A percentile compares a stretch with the other conserved stretches of the same genome.
These are phyloP conservation scores for Pediacus dermestoides DNA, from an alignment of 2,888 invertebrate species.

Conservation along the genomic window DNA sequence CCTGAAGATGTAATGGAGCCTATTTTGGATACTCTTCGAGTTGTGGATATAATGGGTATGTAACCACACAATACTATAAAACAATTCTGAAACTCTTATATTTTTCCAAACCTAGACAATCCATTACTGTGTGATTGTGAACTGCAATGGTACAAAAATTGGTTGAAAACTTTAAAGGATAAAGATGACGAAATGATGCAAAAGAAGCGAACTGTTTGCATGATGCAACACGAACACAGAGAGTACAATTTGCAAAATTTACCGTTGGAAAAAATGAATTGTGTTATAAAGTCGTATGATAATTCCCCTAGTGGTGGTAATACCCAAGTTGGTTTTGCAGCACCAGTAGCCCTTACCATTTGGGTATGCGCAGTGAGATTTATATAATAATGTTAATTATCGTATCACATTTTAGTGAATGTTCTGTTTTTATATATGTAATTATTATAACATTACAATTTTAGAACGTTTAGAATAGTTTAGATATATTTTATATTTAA, in stretches of 20 bases:
- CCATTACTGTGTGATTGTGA: conserved; percentile 85
- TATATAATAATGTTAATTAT: conserved; percentile 28
- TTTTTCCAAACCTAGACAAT: conserved; percentile 63
- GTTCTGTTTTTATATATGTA: conserved; percentile 17
- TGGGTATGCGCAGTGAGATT: conserved; percentile 28
- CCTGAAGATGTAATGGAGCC: conserved; percentile 87
- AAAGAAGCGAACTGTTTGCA: conserved; percentile 80
- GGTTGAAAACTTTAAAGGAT: conserved; percentile 73
- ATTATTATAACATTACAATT: conserved; percentile 16
- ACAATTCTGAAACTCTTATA: conserved; percentile 4
- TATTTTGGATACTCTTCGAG: conserved; percentile 78
- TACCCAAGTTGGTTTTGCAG: conserved; percentile 11
- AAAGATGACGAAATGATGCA: conserved; percentile 86
- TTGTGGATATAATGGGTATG: conserved; percentile 86
- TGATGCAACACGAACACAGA: conserved; percentile 74
- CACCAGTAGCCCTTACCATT: conserved; percentile 20
- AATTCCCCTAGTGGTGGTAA: conserved; percentile 13
- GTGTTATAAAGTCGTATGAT: conserved; percentile 60
- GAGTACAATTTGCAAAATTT: conserved; percentile 79
- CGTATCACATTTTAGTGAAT: conserved; percentile 8
- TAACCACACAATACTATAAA: conserved; percentile 12
- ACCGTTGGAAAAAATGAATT: conserved; percentile 80
- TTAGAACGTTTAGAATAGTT: conserved; percentile 11
- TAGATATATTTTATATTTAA: conserved; percentile 18
- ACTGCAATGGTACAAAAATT: conserved; percentile 81